Percentiles rank a stretch among this genome's conserved stretches.
Evolutionary conservation across 2,113 vertebrate species (phyloP).

Genomic region (Eubucco bourcierii): DNA sequence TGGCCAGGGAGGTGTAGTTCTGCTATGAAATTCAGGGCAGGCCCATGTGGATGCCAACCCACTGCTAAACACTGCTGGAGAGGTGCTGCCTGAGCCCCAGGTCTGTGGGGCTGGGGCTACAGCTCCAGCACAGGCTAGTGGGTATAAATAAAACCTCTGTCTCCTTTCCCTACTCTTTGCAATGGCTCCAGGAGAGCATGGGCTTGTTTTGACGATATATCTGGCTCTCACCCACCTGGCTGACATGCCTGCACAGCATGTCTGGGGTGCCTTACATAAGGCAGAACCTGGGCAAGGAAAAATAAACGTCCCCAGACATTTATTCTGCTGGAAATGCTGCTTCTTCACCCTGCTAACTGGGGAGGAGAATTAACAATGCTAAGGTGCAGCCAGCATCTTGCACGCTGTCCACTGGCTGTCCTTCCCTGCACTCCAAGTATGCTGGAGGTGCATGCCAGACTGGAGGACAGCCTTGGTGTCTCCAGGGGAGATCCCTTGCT

Average conservation of each 20-base stretch:
- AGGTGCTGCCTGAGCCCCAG: not conserved
- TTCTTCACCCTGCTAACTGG: not conserved
- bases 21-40: not conserved
- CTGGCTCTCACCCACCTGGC: not conserved
- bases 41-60: accelerated
- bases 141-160: not conserved
- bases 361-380: not conserved
- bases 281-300: not conserved
- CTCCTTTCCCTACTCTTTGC: not conserved
- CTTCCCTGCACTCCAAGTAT: not conserved
- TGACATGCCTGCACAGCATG: accelerated
- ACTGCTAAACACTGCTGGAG: not conserved
- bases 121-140: not conserved
- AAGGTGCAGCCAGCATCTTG: accelerated
- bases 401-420: accelerated
- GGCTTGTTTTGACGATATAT: not conserved
- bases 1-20: not conserved
- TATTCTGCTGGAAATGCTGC: not conserved
- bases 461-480: accelerated
- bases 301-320: not conserved
- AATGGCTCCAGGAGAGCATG: no score
- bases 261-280: not conserved
- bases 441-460: accelerated
- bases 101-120: accelerated
- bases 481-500: not conserved